Percentiles rank a stretch among this genome's conserved stretches.
Conservation (phyloP, 2,888 invertebrate genomes). For the Brachyptera putata region DNA sequence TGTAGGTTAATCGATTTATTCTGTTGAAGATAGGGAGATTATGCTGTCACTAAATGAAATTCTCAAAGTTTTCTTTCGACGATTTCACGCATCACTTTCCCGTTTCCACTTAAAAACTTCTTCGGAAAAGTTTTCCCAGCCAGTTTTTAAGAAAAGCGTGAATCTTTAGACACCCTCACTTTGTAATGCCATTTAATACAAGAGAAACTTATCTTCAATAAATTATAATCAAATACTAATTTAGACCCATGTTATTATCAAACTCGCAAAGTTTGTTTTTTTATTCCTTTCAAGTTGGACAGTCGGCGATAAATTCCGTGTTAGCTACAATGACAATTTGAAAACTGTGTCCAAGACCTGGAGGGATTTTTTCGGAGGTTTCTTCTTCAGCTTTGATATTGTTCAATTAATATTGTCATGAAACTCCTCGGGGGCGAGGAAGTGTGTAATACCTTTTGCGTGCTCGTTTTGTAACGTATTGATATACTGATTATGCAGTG, state of each 20-base stretch:
- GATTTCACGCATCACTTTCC: constrained; percentile 20
- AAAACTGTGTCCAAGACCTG: not conserved
- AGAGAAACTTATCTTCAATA: constrained; percentile 17
- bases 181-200: constrained; percentile 19
- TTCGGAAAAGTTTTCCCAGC: not conserved
- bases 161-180: constrained; percentile 13
- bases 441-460: too few species aligned
- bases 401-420: constrained; percentile 2
- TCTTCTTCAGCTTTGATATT: constrained; percentile 5
- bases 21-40: constrained; percentile 10
- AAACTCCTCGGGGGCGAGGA: too few species aligned
- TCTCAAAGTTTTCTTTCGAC: constrained; percentile 1
- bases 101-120: constrained; percentile 17
- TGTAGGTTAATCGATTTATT: constrained; percentile 10
- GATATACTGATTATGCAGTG: not conserved
- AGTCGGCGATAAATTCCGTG: not conserved
- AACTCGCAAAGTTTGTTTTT: not conserved
- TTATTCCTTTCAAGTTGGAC: not conserved
- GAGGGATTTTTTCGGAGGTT: not conserved
- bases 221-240: constrained; percentile 21
- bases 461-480: too few species aligned
- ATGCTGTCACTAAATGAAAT: constrained; percentile 10
- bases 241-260: constrained; percentile 15
- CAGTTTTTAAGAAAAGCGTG: constrained; percentile 12
- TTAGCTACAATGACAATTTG: not conserved